Conservation (phyloP, 2,888 invertebrate species). For the Cheilosia grossa region DNA sequence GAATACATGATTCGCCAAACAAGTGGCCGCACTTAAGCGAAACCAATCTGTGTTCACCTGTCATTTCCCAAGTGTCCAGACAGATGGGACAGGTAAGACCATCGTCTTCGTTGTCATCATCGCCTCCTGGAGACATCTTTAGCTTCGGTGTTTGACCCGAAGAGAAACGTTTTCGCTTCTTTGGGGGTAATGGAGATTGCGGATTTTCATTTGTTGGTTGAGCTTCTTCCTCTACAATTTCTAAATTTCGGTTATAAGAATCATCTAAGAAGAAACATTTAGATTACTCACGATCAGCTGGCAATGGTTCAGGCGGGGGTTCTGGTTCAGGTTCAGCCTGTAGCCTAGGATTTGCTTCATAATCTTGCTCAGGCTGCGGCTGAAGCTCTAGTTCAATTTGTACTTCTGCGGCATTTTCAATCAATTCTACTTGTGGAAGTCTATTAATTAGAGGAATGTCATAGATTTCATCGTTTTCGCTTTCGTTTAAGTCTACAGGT, state of each 20-base stretch:
- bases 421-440: constrained; percentile 17
- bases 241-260: constrained; percentile 17
- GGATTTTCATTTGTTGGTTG: constrained; percentile 52
- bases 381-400: constrained; percentile 23
- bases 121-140: constrained; percentile 59
- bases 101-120: constrained; percentile 85
- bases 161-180: constrained; percentile 80
- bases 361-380: constrained; percentile 26
- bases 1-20: constrained; percentile 91
- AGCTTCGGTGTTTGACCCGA: constrained; percentile 76
- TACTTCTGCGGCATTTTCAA: constrained; percentile 1
- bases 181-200: constrained; percentile 78
- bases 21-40: constrained; percentile 96
- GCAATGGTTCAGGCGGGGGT: background rate
- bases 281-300: constrained; percentile 30
- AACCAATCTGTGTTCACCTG: constrained; percentile 93
- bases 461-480: constrained; percentile 32
- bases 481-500: constrained; percentile 45
- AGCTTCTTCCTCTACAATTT: background rate
- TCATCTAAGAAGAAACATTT: background rate
- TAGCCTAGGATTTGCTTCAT: constrained; percentile 21
- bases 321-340: constrained; percentile 2
- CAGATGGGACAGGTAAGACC: constrained; percentile 94
- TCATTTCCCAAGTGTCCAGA: constrained; percentile 93
- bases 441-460: constrained; percentile 39